Percentiles rank a stretch among this genome's conserved stretches.
phyloP scores from a whole-genome alignment of 2,797 vertebrate species.

The Harpagifer antarcticus region DNA sequence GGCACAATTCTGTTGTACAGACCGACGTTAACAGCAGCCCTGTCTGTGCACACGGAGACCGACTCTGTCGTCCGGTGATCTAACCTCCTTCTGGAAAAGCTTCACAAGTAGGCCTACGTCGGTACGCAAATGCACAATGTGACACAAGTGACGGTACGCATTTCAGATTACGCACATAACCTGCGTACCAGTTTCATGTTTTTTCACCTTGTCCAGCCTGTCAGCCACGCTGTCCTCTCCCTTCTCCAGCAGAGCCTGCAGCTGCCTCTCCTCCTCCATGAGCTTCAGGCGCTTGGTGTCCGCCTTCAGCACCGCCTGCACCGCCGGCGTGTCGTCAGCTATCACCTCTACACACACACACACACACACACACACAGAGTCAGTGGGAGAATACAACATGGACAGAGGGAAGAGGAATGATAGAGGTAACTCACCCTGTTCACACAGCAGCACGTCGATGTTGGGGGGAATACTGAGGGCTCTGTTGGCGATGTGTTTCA shows the following conservation, averaged over 20 bases:
- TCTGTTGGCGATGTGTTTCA: slow-evolving; percentile 94
- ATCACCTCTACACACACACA: slow-evolving; percentile 87
- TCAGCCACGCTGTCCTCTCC: slow-evolving; percentile 90
- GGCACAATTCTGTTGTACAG: too few relatives aligned
- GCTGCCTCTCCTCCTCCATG: slow-evolving; percentile 88
- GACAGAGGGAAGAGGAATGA: not conserved
- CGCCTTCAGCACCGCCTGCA: slow-evolving; percentile 92
- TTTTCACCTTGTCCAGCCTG: slow-evolving; percentile 88
- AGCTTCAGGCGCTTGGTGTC: slow-evolving; percentile 91
- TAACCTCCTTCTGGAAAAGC: too few relatives aligned
- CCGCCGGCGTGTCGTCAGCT: slow-evolving; percentile 91
- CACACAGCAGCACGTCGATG: slow-evolving; percentile 94
- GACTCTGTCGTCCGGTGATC: too few relatives aligned
- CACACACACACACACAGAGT: not conserved
- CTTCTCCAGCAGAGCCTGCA: slow-evolving; percentile 89
- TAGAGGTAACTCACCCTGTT: slow-evolving; percentile 86
- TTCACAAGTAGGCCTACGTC: too few relatives aligned
- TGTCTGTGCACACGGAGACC: too few relatives aligned
- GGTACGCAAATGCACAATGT: too few relatives aligned
- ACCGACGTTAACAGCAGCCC: too few relatives aligned
- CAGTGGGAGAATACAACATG: accelerated
- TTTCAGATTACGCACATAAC: too few relatives aligned
- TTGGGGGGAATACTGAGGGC: slow-evolving; percentile 95
- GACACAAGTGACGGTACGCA: too few relatives aligned
- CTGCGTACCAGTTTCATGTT: too few relatives aligned